phyloP scores from a whole-genome alignment of 2,113 vertebrate genomes.

The Paradisaea rubra region DNA sequence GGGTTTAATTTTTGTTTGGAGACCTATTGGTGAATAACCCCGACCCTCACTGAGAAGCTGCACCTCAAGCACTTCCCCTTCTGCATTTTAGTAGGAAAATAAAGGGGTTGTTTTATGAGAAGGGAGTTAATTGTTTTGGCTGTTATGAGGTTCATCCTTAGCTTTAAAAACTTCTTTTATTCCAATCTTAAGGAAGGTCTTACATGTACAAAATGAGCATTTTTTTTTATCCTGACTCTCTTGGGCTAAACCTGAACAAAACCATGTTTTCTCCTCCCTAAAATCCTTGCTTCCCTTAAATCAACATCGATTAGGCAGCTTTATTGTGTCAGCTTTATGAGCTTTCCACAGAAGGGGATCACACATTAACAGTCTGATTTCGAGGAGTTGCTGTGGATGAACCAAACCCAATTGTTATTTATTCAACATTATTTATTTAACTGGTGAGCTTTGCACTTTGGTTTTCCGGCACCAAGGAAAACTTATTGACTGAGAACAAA shows the following conservation, averaged over 20 bases:
- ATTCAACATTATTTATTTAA: background rate
- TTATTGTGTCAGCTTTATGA: background rate
- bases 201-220: background rate
- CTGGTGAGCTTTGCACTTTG: background rate
- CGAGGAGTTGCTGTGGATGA: background rate
- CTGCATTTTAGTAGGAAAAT: background rate
- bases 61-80: background rate
- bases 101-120: background rate
- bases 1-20: background rate
- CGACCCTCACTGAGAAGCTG: background rate
- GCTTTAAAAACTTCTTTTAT: background rate
- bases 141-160: background rate
- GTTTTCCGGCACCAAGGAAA: background rate
- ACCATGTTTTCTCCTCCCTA: rapidly evolving
- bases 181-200: background rate
- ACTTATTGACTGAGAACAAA: background rate
- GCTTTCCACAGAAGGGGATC: background rate
- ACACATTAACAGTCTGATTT: background rate
- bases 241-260: background rate
- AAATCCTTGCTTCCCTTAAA: background rate
- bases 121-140: background rate
- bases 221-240: background rate
- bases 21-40: background rate
- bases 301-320: background rate
- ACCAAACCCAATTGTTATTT: rapidly evolving